Evolutionary conservation across 2,797 vertebrate species (phyloP), one percentile per base, ranked within the genome.

Genomic region (Thamnophis elegans): DNA sequence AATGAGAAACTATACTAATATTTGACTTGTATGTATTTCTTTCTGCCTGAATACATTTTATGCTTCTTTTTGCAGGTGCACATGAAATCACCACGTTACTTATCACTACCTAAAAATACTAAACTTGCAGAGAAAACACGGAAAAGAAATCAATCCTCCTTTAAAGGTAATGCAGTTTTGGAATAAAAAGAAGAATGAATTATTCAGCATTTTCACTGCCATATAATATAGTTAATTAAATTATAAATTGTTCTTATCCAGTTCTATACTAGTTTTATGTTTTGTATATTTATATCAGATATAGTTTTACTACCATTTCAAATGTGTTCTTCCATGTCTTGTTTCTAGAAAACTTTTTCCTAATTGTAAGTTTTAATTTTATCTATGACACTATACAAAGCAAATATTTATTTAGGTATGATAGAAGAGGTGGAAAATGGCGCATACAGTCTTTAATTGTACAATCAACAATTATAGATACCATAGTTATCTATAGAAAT

Each of bases 31-130:
- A 78, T 73, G 25, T 92, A 85, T 65, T 90, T 90, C 36, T 32
- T 11, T 60, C 88, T 95, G 25, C 60, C 60, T 13, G 82, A 60
- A 91, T 55, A 26, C 54, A 93, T 90, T 51, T 89, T 91, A 0
- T 25, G 42, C 93, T 92, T 96, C 82, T 94, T 94, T 92, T 55
- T 42, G 89, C 95, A 99, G 99, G 97, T 90, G 97, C 95, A 97
- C 95, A 97, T 95, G 95, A 98, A 85, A 98, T 98, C 97, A 96
- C 98, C 97, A 96, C 96, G 98, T 85, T 98, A 97, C 92, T 97
- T 99, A 95, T 99, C 99, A n/a, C 98, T 99, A 96, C 99, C 99
- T 95, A 97, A 98, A 96, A 98, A 98, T 86, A 97, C 98, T 93
- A 98, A 97, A 95, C 97, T 99, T 56, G 98, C 98, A 92, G 98